Base-by-base conservation (phyloP, 2,888 invertebrate species). In the Plagodis pulveraria region DNA sequence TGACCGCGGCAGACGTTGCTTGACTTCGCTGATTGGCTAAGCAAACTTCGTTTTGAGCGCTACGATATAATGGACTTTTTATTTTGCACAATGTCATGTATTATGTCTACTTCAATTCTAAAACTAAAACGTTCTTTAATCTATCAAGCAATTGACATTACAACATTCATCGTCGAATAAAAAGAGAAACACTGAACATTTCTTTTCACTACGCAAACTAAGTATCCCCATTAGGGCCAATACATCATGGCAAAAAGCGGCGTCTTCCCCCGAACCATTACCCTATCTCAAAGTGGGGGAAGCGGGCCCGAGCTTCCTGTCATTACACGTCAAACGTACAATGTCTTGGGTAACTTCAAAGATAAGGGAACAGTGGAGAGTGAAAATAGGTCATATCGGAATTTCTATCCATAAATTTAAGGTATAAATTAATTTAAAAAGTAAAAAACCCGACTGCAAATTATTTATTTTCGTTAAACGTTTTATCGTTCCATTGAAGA, bases 251-350 rank as follows among this genome's bases (percentile, higher is more conserved):
- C 12, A 34, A 56, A 50, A 56, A 51, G 43, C 52, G 42, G 36
- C 56, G 11, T 50, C 53, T 53, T 34, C 50, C 45, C 34, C 52
- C 12, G 12, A 6, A 22, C 40, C 66, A 69, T 69, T 69, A 67
- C 62, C 66, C 53, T 69, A 69, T 69, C 69, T 69, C 65, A 60
- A 62, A 65, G 63, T 49, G 45, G 44, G 44, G 59, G 59, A 59
- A 56, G 54, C 46, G 51, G 58, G 52, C 47, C 42, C 50, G 47
- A 45, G 55, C 60, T 64, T 69, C 69, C 69, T 58, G 69, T 58
- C 69, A 63, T 69, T 67, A 69, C 53, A 58, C 58, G 60, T 46
- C 65, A 63, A 60, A 62, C 62, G 40, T 42, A 40, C 33, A 33
- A 32, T 32, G 40, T 22, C 49, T 41, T 7, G 35, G 34, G 47